Conservation (phyloP, 1,140 invertebrate species). For the Colletes gigas region DNA sequence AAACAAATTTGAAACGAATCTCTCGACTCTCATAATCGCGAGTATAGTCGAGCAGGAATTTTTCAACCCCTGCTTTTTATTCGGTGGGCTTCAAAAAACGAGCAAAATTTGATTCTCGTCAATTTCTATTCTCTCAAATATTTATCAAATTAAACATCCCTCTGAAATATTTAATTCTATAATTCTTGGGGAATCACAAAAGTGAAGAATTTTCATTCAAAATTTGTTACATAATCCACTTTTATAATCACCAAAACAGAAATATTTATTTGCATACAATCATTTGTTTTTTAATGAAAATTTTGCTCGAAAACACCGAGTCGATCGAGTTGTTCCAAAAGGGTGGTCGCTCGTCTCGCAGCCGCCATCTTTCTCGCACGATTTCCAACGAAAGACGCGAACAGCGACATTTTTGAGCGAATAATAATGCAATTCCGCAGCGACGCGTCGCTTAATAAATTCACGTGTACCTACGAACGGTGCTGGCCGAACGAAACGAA, state of each 20-base stretch:
- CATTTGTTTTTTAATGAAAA: too few species aligned
- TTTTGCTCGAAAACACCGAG: not conserved
- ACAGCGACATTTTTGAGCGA: slow-evolving; percentile 27
- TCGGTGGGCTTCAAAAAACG: too few species aligned
- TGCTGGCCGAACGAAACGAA: slow-evolving; percentile 2
- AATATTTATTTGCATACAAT: too few species aligned
- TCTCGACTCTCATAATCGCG: not conserved
- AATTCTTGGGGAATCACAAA: too few species aligned
- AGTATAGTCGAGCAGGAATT: not conserved
- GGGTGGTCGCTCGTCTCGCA: slow-evolving; percentile 6
- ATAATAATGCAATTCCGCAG: slow-evolving; percentile 46
- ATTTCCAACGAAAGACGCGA: slow-evolving; percentile 20
- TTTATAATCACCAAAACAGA: too few species aligned
- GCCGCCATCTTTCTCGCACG: slow-evolving; percentile 7
- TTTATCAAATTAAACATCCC: too few species aligned
- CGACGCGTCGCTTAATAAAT: slow-evolving; percentile 36
- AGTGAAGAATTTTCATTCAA: too few species aligned
- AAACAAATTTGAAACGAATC: slow-evolving; percentile 40
- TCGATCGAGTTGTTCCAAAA: slow-evolving; percentile 31
- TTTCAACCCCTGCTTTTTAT: too few species aligned
- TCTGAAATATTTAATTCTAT: too few species aligned
- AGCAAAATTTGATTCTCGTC: too few species aligned
- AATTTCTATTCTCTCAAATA: too few species aligned
- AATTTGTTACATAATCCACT: too few species aligned
- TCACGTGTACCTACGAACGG: slow-evolving; percentile 15